These are phyloP conservation scores for Branchinecta lynchi DNA, from an alignment of 1,140 invertebrate species.

Conservation along the genomic window DNA sequence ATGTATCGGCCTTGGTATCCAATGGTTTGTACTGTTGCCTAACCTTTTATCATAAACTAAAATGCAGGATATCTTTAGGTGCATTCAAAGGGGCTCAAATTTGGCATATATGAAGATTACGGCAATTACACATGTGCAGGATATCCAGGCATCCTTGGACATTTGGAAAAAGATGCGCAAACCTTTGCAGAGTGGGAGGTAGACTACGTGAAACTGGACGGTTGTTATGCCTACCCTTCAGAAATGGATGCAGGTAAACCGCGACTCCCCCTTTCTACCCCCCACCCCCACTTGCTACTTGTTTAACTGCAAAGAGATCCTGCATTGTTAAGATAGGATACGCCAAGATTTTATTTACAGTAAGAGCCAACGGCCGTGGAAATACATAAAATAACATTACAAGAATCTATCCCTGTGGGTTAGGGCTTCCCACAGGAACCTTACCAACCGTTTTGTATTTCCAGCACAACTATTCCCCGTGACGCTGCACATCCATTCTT, in stretches of 20 bases:
- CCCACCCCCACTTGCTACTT: too few species aligned
- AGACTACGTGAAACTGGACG: constrained; percentile 91
- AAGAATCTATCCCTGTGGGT: too few species aligned
- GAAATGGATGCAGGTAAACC: constrained; percentile 59
- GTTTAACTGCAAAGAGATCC: too few species aligned
- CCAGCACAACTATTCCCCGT: too few species aligned
- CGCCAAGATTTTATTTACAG: too few species aligned
- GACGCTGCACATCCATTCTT: too few species aligned
- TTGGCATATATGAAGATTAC: constrained; percentile 94
- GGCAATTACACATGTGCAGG: constrained; percentile 88
- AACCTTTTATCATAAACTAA: not conserved
- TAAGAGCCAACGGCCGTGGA: too few species aligned
- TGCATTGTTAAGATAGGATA: too few species aligned
- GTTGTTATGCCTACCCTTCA: constrained; percentile 67
- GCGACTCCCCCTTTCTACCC: too few species aligned
- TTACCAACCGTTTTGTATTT: too few species aligned
- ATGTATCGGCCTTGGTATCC: not conserved
- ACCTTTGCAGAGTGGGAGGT: constrained; percentile 94
- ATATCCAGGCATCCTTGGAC: constrained; percentile 79
- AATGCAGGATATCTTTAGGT: constrained; percentile 42
- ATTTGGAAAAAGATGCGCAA: constrained; percentile 66
- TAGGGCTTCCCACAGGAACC: too few species aligned
- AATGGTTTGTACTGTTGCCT: not conserved
- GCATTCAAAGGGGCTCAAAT: constrained; percentile 80
- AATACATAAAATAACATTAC: too few species aligned